Evolutionary conservation across 2,113 vertebrate species (phyloP).

Genomic region (Rhinoderma darwinii): DNA sequence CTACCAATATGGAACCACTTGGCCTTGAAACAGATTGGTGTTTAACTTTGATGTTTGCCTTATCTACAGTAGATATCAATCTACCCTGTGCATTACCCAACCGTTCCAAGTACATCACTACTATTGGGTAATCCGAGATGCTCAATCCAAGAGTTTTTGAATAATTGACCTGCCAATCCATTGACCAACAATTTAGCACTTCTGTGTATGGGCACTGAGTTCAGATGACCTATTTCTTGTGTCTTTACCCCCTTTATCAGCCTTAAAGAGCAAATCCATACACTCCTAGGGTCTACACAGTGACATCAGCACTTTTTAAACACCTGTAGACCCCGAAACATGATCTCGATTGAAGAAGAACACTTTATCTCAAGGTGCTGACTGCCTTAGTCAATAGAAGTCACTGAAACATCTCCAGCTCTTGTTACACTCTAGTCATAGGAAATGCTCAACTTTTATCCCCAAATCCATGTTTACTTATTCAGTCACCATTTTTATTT

Average conservation of each 20-base stretch:
- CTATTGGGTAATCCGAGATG: background rate
- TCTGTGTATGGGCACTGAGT: background rate
- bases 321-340: background rate
- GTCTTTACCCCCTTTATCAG: background rate
- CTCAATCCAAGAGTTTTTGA: background rate
- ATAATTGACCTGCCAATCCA: background rate
- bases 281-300: background rate
- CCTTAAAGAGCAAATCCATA: constrained; percentile 7
- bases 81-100: background rate
- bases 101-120: background rate
- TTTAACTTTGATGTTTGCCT: constrained; percentile 39
- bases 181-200: background rate
- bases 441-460: constrained; percentile 63
- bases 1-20: constrained; percentile 58
- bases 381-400: background rate
- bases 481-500: constrained; percentile 63
- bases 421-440: background rate
- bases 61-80: constrained; percentile 34
- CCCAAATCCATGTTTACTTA: constrained; percentile 63
- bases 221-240: background rate
- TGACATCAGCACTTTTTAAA: too few species aligned
- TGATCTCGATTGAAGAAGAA: background rate
- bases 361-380: background rate
- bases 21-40: constrained; percentile 3
- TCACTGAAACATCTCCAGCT: background rate